Conservation (phyloP, 1,140 invertebrate genomes). For the Drosophila ogumai region DNA sequence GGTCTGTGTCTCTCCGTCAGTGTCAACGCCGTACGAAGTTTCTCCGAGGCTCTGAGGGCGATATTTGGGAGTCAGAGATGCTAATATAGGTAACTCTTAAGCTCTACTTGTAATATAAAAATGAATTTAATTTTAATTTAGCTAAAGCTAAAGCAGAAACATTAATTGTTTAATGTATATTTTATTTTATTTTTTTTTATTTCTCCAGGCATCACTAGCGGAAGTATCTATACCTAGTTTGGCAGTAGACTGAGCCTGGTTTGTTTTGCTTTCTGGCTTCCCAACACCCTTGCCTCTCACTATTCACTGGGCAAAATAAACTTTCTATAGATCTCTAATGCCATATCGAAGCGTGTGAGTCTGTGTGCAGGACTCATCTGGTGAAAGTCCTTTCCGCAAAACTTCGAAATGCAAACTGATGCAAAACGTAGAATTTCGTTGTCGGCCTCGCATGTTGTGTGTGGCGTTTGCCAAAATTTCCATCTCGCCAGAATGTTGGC, state of each 20-base stretch:
- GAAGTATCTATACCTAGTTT: neutral
- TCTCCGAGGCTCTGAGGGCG: constrained; percentile 1
- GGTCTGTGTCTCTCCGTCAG: constrained; percentile 27
- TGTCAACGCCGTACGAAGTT: constrained; percentile 64
- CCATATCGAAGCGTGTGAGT: constrained; percentile 36
- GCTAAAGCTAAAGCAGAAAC: too few relatives aligned
- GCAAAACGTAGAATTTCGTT: constrained; percentile 49
- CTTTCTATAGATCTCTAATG: constrained; percentile 69
- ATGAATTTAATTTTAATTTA: too few relatives aligned
- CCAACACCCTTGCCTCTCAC: constrained; percentile 8
- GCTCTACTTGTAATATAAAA: neutral
- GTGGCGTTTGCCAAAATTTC: constrained; percentile 61
- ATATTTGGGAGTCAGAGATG: constrained; percentile 21
- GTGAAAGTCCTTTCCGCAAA: constrained; percentile 46
- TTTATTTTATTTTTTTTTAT: neutral
- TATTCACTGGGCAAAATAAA: constrained; percentile 52
- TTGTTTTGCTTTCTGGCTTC: constrained; percentile 15
- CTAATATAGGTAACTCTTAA: neutral
- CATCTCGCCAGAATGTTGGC: constrained; percentile 61
- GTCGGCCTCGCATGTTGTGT: constrained; percentile 18
- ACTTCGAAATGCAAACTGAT: constrained; percentile 62
- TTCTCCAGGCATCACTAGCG: neutral
- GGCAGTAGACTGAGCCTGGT: neutral
- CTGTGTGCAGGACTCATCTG: constrained; percentile 49
- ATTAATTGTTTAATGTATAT: too few relatives aligned